phyloP scores from a whole-genome alignment of 2,888 invertebrate species.

The Dinocampus coccinellae region DNA sequence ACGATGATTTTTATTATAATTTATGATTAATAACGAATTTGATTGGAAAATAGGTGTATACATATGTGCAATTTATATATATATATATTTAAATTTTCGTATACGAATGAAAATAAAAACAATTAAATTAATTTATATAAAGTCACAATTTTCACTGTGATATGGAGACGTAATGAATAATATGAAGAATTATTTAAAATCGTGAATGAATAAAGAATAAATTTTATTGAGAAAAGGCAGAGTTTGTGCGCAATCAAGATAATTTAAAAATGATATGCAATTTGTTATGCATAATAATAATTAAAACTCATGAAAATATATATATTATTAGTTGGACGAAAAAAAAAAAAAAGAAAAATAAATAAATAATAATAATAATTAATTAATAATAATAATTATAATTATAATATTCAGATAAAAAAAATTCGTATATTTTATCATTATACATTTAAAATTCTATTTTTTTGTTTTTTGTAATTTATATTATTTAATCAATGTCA shows the following conservation, averaged over 20 bases:
- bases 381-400: too few relatives aligned
- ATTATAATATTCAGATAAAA: background rate
- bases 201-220: background rate
- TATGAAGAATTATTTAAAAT: conserved; percentile 1
- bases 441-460: background rate
- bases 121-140: conserved; percentile 21
- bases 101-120: conserved; percentile 19
- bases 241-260: background rate
- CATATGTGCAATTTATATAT: conserved; percentile 28
- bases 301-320: background rate
- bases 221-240: background rate
- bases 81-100: conserved; percentile 20
- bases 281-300: background rate
- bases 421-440: background rate
- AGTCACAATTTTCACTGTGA: conserved; percentile 42
- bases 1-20: background rate
- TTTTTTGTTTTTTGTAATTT: background rate
- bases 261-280: background rate
- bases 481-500: background rate
- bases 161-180: conserved; percentile 30
- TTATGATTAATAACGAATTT: conserved; percentile 32
- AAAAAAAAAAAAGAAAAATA: background rate
- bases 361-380: too few relatives aligned
- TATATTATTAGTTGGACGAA: background rate
- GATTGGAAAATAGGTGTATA: conserved; percentile 33